A percentile compares a stretch with the other conserved stretches of the same genome.
Evolutionary conservation across 2,888 invertebrate genomes (phyloP).

Genomic region (Trachelus troglodyta): DNA sequence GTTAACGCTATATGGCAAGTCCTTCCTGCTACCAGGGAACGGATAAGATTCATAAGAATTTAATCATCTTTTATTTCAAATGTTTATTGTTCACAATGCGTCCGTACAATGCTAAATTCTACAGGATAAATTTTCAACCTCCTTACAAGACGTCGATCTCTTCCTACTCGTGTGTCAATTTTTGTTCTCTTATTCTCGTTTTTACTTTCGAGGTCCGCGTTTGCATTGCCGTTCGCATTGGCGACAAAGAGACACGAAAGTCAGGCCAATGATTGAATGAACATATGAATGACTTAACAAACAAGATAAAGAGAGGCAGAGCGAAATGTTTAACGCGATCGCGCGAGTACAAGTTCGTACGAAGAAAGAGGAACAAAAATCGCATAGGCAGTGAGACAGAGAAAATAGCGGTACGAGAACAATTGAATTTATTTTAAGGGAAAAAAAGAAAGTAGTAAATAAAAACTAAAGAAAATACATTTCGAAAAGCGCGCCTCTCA

Average conservation of each 20-base stretch:
- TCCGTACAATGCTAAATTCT: conserved; percentile 47
- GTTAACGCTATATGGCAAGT: conserved; percentile 53
- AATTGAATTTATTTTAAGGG: neutral
- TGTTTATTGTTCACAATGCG: conserved; percentile 53
- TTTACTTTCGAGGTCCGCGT: neutral
- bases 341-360: neutral
- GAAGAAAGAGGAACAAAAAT: neutral
- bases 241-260: neutral
- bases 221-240: neutral
- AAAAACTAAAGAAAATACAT: neutral
- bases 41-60: conserved; percentile 41
- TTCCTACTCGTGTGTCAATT: neutral
- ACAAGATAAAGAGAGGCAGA: neutral
- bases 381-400: neutral
- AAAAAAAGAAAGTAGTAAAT: neutral
- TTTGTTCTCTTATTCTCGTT: neutral
- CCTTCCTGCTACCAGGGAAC: conserved; percentile 64
- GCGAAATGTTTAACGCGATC: neutral
- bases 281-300: neutral
- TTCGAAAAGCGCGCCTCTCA: neutral
- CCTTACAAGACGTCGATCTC: neutral
- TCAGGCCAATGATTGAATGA: neutral
- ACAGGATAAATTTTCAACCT: conserved; percentile 31
- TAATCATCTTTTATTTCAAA: conserved; percentile 46
- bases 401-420: neutral